Percentiles rank a stretch among this genome's conserved stretches.
Evolutionary conservation across 2,888 invertebrate genomes (phyloP).

Genomic region (Andrena hattorfiana): DNA sequence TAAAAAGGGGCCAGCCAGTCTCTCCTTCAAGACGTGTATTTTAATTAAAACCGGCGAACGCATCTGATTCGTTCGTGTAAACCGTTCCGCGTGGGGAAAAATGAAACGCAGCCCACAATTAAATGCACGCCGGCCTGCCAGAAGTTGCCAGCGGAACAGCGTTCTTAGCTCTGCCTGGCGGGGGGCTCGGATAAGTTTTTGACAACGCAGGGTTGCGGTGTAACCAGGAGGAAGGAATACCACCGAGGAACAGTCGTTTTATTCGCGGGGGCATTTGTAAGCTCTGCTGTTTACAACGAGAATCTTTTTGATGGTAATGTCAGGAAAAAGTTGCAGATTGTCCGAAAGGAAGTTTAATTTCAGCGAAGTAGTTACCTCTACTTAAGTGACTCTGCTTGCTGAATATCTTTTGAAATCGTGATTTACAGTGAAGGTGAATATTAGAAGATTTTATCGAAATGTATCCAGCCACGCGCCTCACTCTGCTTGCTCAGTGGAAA

Average conservation of each 20-base stretch:
- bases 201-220: not conserved
- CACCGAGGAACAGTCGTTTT: no score
- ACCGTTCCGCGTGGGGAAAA: no score
- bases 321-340: no score
- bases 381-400: no score
- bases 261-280: not conserved
- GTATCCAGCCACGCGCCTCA: not conserved
- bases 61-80: not conserved
- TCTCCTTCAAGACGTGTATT: not conserved
- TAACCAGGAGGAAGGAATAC: not conserved
- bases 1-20: not conserved
- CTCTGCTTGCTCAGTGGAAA: not conserved
- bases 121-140: slow-evolving; percentile 1
- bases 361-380: no score
- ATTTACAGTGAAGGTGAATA: no score
- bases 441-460: not conserved
- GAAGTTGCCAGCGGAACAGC: not conserved
- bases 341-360: no score
- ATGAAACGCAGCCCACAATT: slow-evolving; percentile 16
- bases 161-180: not conserved
- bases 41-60: slow-evolving; percentile 19
- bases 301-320: no score
- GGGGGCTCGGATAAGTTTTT: not conserved
- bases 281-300: no score
- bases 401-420: no score